Evolutionary conservation across 2,113 vertebrate genomes (phyloP), one percentile per base, ranked within the genome.

Genomic region (Pipa parva): DNA sequence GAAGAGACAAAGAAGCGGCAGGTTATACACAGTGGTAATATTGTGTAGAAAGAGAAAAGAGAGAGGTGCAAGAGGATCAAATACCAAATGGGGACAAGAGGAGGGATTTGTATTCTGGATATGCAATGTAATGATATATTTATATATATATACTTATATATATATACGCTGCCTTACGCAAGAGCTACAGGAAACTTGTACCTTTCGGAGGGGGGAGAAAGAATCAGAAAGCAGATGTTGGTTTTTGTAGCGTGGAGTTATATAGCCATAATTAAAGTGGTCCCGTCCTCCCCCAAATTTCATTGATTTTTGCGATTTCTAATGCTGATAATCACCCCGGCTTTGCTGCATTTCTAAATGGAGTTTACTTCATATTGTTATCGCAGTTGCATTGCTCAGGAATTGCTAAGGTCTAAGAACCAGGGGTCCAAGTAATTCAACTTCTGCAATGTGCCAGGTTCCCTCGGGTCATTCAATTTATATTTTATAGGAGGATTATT

Each of bases 1-100:
- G 57, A 69, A 48, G 22, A 49, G 46, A 49, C 9, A 18, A 21
- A 49, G 2, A 49, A 69, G 66, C 66, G 18, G 46, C 60, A 57
- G 66, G 60, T 46, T 48, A 42, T 69, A 69, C 66, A 69, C 66
- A 69, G 66, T 69, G 66, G 66, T 69, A 69, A 69, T 69, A 69
- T 69, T 22, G 66, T 60, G 27, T 51, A 69, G 33, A 69, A 69
- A 52, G 59, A 52, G n/a, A 57, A 31, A 57, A 22, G 46, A 24
- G 33, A 45, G 57, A 31, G 22, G 9, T 33, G 22, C 22, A 49
- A 27, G 20, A 45, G 66, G 66, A 25, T 60, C 66, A 52, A 69
- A 60, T 69, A 69, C 57, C 66, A 48, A 69, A 69, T 69, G 57
- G 60, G 56, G 18, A 33, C 50, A 33, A 60, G 57, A 61, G 57